Evolutionary conservation across 2,797 vertebrate species (phyloP), one percentile per base, ranked within the genome.

Genomic region (Centroberyx gerrardi): DNA sequence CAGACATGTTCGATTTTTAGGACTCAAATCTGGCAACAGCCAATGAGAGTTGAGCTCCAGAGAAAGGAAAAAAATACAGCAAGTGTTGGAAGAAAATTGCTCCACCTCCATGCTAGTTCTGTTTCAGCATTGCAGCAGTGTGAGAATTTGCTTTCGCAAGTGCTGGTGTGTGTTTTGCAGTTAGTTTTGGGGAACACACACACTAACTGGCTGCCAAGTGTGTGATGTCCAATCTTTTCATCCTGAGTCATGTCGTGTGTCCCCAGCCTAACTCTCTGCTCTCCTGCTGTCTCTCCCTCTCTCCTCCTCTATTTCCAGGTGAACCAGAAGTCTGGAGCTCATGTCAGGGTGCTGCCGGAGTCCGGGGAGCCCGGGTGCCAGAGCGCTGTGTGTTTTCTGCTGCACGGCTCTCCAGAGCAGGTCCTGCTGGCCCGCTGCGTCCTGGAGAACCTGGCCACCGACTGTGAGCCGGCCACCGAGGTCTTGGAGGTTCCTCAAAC

Each of bases 331-430:
- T 96, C 96, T 0, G 96, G 95, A 0, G 96, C 97, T 3, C 93
- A 79, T 3, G 94, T 97, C 75, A 87, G 82, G 69, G 70, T 95
- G 44, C 10, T 84, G 51, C 67, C 90, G 0, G 86, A 87, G 0
- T 76, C 92, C 0, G 92, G 87, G 0, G 87, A 92, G 17, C 69
- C 78, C 0, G 90, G 68, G 2, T 60, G 82, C 15, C 91, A 94
- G 75, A 78, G 74, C 0, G 46, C 82, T 0, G 88, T 95, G 0
- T 90, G 88, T 64, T 94, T 99, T 81, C 94, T 95, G 29, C 95
- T 99, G 76, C 93, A 93, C 13, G 98, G 98, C 31, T 96, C 96
- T 4, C 90, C 96, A 0, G 86, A 94, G 17, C 95, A 97, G 87
- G 94, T 99, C 48, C 90, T 96, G 86, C 78, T 91, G 28, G 96